These are phyloP conservation scores for Semaprochilodus insignis DNA, from an alignment of 2,797 vertebrate genomes.

Conservation along the genomic window DNA sequence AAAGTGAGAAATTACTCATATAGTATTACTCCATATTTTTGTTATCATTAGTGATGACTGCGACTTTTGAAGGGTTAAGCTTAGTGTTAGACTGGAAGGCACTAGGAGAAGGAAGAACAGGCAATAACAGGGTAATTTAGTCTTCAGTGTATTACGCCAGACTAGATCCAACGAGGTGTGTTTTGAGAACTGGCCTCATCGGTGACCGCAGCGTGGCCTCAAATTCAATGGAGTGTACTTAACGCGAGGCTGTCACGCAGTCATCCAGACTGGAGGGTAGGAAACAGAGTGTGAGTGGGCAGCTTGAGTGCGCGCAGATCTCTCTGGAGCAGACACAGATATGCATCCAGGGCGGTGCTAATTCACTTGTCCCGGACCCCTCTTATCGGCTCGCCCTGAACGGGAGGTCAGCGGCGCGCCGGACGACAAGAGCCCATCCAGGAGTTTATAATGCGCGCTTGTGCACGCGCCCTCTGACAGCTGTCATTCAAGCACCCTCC, in stretches of 20 bases:
- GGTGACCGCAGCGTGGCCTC: slow-evolving; percentile 40
- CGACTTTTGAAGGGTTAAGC: not conserved
- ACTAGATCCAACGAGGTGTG: not conserved
- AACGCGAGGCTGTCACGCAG: slow-evolving; percentile 41
- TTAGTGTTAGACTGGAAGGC: slow-evolving; percentile 9
- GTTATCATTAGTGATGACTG: not conserved
- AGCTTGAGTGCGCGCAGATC: slow-evolving; percentile 38
- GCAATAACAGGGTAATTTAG: slow-evolving; percentile 35
- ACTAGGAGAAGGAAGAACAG: slow-evolving; percentile 13
- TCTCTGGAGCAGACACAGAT: slow-evolving; percentile 49
- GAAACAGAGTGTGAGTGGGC: slow-evolving; percentile 25
- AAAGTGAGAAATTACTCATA: not conserved
- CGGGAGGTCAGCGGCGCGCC: slow-evolving; percentile 51
- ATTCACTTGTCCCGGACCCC: slow-evolving; percentile 61
- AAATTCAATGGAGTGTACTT: slow-evolving; percentile 50
- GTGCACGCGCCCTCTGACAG: slow-evolving; percentile 53
- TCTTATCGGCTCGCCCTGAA: slow-evolving; percentile 57
- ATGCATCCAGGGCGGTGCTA: slow-evolving; percentile 51
- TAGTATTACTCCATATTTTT: not conserved
- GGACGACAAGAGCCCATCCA: slow-evolving; percentile 58
- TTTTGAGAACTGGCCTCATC: slow-evolving; percentile 35
- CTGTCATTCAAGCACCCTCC: slow-evolving; percentile 64
- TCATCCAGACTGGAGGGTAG: slow-evolving; percentile 41
- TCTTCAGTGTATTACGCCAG: not conserved
- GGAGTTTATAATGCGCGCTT: slow-evolving; percentile 55